Evolutionary conservation across 30 jellyfish, hydroid and myxozoan genomes (phyloP), one percentile per base, ranked within the genome.

Genomic region (Aurelia coerulea): DNA sequence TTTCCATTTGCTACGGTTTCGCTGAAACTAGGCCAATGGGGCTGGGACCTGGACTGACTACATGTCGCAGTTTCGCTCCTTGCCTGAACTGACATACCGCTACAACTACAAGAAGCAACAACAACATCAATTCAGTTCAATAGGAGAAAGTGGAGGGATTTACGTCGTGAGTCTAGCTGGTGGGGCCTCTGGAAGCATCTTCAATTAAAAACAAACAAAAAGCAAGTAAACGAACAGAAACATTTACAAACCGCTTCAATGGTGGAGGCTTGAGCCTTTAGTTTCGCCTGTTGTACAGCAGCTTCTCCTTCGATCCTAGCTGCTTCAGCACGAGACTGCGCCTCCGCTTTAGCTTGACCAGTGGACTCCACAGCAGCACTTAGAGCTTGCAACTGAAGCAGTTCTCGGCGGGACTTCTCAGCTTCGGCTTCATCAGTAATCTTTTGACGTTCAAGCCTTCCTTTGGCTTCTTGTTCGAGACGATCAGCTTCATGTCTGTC

Each of bases 301-400:
- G 99, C 97, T 86, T 88, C 97, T 63, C 99, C 99, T 73, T 94
- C 99, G 68, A 94, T 94, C 65, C 95, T 90, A 5, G 99, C 85
- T 12, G 99, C 97, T 65, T 94, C 99, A 19, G 99, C 99, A 41
- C 97, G 99, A 68, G 99, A 94, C 91, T 89, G 97, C 9, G 99
- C 99, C 65, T 94, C 99, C 4, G 97, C 97, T 75, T 94, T 94
- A 64, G 99, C 99, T 80, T 94, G 99, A 73, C 99, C 99, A 17
- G 99, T 94, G 1, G 99, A 94, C 73, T 94, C 99, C 17, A 94
- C 99, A 41, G 99, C 99, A 39, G 99, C 99, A 63, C 97, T 88
- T 87, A 72, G 96, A 17, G 99, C 97, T 73, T 94, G 99, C 87
- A 94, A 62, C 59, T 94, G 95, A 33, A 94, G 90, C 85, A 94